These are phyloP conservation scores for Micronycteris hirsuta DNA, from an alignment of 2,113 vertebrate genomes.

Conservation along the genomic window DNA sequence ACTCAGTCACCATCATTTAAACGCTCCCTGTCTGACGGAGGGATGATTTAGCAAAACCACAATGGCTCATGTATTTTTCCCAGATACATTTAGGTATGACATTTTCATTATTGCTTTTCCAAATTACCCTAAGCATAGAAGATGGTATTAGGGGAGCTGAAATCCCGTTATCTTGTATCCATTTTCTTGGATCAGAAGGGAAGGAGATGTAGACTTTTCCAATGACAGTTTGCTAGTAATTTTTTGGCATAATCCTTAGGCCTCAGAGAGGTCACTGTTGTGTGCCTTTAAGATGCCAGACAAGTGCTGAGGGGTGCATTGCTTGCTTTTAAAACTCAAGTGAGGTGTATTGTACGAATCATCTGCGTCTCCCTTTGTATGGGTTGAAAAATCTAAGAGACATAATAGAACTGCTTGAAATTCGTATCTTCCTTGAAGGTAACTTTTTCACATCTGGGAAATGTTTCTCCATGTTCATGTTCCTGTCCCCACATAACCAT, in stretches of 20 bases:
- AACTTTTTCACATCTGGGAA: background rate
- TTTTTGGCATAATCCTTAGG: background rate
- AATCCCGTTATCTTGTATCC: background rate
- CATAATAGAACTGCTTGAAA: background rate
- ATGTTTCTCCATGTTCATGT: background rate
- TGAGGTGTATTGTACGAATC: background rate
- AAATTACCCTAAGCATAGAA: background rate
- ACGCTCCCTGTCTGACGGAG: background rate
- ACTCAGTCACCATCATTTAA: background rate
- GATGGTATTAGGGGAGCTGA: background rate
- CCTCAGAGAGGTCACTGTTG: background rate
- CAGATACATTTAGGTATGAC: background rate
- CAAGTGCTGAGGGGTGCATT: accelerated
- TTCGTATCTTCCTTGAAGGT: background rate
- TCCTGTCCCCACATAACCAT: background rate
- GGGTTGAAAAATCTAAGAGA: background rate
- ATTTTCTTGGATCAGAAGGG: background rate
- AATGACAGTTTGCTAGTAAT: background rate
- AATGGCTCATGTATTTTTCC: background rate
- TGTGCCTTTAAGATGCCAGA: background rate
- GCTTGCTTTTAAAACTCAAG: background rate
- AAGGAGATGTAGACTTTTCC: background rate
- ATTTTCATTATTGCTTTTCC: background rate
- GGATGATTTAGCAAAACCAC: background rate
- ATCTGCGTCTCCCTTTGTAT: background rate